Evolutionary conservation across 2,888 invertebrate genomes (phyloP).

Genomic region (Meghimatium bilineatum): DNA sequence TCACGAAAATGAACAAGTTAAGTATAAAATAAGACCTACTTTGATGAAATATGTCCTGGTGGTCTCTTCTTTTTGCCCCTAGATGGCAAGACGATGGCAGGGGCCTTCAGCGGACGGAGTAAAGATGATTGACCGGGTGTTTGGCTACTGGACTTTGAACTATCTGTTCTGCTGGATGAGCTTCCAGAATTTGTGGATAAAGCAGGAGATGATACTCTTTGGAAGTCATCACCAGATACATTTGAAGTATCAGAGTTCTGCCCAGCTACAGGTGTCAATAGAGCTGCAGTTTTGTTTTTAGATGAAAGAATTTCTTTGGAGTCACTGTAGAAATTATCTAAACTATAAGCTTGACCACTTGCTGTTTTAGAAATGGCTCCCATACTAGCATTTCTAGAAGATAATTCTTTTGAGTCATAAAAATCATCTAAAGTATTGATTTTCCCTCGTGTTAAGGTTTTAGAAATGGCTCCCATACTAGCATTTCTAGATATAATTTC

Average conservation of each 20-base stretch:
- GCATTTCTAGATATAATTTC: too few species aligned
- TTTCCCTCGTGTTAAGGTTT: too few species aligned
- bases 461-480: too few species aligned
- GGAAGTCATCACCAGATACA: background rate
- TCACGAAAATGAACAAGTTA: too few species aligned
- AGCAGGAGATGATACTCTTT: slow-evolving; percentile 7
- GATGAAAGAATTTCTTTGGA: background rate
- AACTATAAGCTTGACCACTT: background rate
- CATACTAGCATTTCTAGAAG: too few species aligned
- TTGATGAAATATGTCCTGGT: background rate
- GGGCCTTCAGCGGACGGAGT: slow-evolving; percentile 13
- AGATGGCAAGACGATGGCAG: slow-evolving; percentile 1
- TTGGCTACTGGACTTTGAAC: background rate
- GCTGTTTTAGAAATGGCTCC: background rate
- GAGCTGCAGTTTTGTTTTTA: background rate
- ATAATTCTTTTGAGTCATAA: too few species aligned
- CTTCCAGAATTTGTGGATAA: slow-evolving; percentile 12
- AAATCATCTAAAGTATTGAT: too few species aligned
- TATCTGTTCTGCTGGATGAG: background rate
- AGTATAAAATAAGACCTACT: background rate
- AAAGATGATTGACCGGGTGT: background rate
- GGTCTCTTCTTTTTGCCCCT: slow-evolving; percentile 1
- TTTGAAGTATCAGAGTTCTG: background rate
- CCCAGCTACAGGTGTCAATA: background rate
- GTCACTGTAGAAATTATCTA: background rate